Evolutionary conservation across 2,888 invertebrate species (phyloP).

Genomic region (Cheilosia vulpina): DNA sequence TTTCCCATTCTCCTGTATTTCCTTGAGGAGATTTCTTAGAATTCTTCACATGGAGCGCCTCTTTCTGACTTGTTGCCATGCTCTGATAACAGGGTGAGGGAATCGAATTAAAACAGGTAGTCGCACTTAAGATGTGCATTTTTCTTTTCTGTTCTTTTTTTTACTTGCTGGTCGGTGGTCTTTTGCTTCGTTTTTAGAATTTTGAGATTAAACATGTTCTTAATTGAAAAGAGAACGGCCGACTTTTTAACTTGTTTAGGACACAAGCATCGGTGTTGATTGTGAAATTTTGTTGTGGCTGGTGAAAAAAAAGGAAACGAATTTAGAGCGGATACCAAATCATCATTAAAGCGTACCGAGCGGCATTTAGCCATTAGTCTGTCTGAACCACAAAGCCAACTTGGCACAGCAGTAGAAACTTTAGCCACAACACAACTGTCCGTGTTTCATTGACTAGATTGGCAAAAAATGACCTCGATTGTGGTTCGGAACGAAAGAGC

Average conservation of each 20-base stretch:
- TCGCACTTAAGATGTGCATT: conserved; percentile 61
- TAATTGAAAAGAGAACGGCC: conserved; percentile 37
- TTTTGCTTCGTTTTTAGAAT: background rate
- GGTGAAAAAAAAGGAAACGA: too few relatives aligned
- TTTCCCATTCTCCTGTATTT: conserved; percentile 41
- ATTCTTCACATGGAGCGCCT: conserved; percentile 58
- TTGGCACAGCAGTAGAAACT: too few relatives aligned
- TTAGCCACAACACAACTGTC: too few relatives aligned
- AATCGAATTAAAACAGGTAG: conserved; percentile 66
- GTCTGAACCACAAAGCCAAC: too few relatives aligned
- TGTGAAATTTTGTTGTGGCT: background rate
- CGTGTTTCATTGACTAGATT: too few relatives aligned
- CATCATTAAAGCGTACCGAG: too few relatives aligned
- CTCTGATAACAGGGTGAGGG: conserved; percentile 49
- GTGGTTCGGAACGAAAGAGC: too few relatives aligned
- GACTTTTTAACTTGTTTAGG: conserved; percentile 8
- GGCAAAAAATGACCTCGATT: too few relatives aligned
- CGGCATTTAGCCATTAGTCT: too few relatives aligned
- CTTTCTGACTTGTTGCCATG: conserved; percentile 13
- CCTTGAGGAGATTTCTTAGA: conserved; percentile 61
- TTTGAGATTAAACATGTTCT: conserved; percentile 28
- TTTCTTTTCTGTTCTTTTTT: conserved; percentile 28
- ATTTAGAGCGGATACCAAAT: too few relatives aligned
- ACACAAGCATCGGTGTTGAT: background rate
- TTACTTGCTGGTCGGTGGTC: background rate